Evolutionary conservation across 1,140 invertebrate genomes (phyloP).

Genomic region (Drepana arcuata): DNA sequence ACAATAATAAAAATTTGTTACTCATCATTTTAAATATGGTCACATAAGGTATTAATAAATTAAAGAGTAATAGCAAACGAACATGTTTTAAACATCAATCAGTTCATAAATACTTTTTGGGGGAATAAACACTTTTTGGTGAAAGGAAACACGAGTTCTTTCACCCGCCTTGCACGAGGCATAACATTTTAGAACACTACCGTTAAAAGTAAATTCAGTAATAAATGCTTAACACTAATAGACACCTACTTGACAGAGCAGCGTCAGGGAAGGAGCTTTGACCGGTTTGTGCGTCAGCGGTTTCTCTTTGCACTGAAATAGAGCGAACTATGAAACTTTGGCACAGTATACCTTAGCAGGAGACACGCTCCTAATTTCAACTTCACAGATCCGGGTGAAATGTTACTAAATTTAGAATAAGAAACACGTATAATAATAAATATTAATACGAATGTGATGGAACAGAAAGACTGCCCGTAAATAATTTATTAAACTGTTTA

Average conservation of each 20-base stretch:
- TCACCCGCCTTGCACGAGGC: conserved; percentile 7
- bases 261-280: conserved; percentile 29
- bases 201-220: conserved; percentile 9
- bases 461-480: too few species aligned
- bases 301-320: conserved; percentile 35
- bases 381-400: conserved; percentile 12
- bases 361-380: conserved; percentile 27
- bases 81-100: too few species aligned
- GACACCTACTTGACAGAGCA: conserved; percentile 14
- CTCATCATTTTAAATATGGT: too few species aligned
- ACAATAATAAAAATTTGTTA: too few species aligned
- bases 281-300: conserved; percentile 30
- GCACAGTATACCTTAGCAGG: conserved; percentile 34
- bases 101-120: too few species aligned
- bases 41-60: too few species aligned
- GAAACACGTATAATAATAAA: too few species aligned
- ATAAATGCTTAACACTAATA: conserved; percentile 15
- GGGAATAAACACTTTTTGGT: too few species aligned
- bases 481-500: too few species aligned
- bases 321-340: conserved; percentile 34
- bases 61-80: too few species aligned
- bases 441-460: too few species aligned
- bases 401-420: too few species aligned
- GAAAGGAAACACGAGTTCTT: conserved; percentile 6
- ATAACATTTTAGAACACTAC: conserved; percentile 1